Base-by-base conservation (phyloP, 2,888 invertebrate genomes). In the Eupsilia transversa region DNA sequence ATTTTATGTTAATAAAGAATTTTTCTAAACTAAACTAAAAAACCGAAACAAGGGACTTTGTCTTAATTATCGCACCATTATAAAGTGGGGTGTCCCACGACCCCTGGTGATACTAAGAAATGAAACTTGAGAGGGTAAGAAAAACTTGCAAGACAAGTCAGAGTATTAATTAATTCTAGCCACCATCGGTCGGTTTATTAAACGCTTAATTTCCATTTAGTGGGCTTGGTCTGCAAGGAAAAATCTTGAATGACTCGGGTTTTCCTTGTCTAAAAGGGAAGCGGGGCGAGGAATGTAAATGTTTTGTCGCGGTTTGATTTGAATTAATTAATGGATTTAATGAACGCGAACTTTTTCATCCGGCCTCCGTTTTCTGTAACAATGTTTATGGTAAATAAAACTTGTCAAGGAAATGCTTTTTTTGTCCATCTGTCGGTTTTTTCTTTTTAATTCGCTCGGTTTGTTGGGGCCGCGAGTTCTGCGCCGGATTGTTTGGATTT, bases 241-340 rank as follows among this genome's bases (percentile, higher is more conserved):
- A 90, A 89, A 89, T 89, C 92, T 93, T 90, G 89, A 92, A 91
- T 92, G 92, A 92, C 93, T 93, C 85, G 91, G 90, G 89, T 91
- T 94, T 94, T 92, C 92, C 93, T 94, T 93, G 88, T 77, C 75
- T 92, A 91, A 93, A 93, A 92, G 92, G 91, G 90, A 92, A 92
- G 83, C 88, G 77, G 88, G 90, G 91, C 91, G 90, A 92, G 92
- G 92, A 94, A 95, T 94, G 94, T 94, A 94, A 96, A 96, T 95
- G 94, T 93, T 95, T 94, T 93, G 94, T 92, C 94, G 95, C 94
- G 94, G 95, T 94, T 95, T 94, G 94, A 94, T 96, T 96, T 95
- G 96, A 96, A 96, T 96, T 96, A 96, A 96, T 96, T 96, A 96
- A 95, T 92, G 94, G 92, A 93, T 94, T 94, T 96, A 96, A 96